Evolutionary conservation across 2,888 invertebrate genomes (phyloP), one percentile per base, ranked within the genome.

Genomic region (Masnerella sp.): DNA sequence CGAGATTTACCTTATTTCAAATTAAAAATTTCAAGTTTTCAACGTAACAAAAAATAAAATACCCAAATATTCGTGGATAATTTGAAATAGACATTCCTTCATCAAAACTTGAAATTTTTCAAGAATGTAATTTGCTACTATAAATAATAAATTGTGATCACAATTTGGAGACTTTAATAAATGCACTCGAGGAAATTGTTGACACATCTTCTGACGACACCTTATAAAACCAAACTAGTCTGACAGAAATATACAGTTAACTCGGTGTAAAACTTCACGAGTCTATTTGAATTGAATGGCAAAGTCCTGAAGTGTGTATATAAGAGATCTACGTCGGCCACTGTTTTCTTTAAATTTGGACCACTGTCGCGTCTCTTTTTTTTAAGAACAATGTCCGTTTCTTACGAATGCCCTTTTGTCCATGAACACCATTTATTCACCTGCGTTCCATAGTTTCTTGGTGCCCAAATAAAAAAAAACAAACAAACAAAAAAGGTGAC

Each of bases 281-380:
- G 56, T 58, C 58, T 64, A 70, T 70, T 70, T 70, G 70, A 70
- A 70, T 70, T 70, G 62, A 70, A 70, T 70, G 47, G 56, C 43
- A 42, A 42, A 36, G 30, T 4, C 9, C 34, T 20, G 59, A 52
- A 43, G 40, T 51, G 45, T 56, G 49, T 49, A 40, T n/a, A n/a
- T 11, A 49, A 38, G 49, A 56, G 61, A 34, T 69, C 38, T 69
- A 69, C 25, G 61, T 47, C 58, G 56, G 45, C 38, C 25, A 40
- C 52, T 40, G 59, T 61, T 70, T 61, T 20, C 62, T 70, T 70
- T 70, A 62, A 70, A 70, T 70, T 70, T 70, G 62, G 62, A 70
- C 70, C 59, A 68, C 42, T 38, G 38, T 43, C 9, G 49, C 38
- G 12, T 34, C 22, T 32, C 22, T 15, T 43, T 56, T 52, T 62